Percentiles rank a stretch among this genome's conserved stretches.
Evolutionary conservation across 2,888 invertebrate genomes (phyloP).

Genomic region (Oscheius onirici): DNA sequence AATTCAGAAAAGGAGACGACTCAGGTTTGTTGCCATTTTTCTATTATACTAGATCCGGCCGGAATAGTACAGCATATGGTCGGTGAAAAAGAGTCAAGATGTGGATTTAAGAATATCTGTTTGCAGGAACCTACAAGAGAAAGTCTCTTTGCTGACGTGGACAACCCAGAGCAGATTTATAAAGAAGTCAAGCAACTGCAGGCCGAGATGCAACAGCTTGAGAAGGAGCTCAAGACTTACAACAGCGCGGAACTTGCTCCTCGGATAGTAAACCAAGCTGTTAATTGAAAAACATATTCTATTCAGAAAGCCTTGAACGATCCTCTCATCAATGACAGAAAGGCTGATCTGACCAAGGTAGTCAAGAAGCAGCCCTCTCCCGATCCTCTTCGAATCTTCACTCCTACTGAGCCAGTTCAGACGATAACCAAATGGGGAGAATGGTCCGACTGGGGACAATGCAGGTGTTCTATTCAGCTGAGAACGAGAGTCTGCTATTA

Average conservation of each 20-base stretch:
- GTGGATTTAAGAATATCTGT: too few species aligned
- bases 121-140: background rate
- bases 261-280: background rate
- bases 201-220: constrained; percentile 21
- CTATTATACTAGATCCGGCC: too few species aligned
- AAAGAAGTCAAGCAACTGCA: constrained; percentile 22
- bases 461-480: constrained; percentile 24
- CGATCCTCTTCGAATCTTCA: constrained; percentile 1
- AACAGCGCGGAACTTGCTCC: background rate
- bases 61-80: too few species aligned
- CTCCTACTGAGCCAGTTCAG: background rate
- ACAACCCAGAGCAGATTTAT: constrained; percentile 20
- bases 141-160: background rate
- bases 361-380: background rate
- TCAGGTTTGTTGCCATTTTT: too few species aligned
- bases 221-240: background rate
- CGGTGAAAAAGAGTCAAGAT: too few species aligned
- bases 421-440: constrained; percentile 4
- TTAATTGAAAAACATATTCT: background rate
- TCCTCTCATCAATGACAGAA: background rate
- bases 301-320: background rate
- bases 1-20: constrained; percentile 20
- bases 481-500: constrained; percentile 23
- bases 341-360: background rate
- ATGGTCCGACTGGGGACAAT: constrained; percentile 27